Percentiles rank a stretch among this genome's conserved stretches.
Evolutionary conservation across 1,140 invertebrate species (phyloP).

Genomic region (Drosophila melanica): DNA sequence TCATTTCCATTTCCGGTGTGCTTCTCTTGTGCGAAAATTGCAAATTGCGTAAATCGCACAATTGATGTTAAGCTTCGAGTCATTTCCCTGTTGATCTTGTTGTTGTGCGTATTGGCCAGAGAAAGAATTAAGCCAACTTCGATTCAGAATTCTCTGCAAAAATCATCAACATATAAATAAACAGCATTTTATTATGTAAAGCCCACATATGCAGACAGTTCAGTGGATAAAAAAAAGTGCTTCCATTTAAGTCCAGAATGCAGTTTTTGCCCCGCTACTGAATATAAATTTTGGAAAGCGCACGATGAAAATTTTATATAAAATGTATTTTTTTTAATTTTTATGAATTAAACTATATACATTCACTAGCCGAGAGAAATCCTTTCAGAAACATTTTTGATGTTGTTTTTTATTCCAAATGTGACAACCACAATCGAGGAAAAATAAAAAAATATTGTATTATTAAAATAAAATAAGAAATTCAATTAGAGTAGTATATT

Average conservation of each 20-base stretch:
- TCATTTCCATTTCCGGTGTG: conserved; percentile 14
- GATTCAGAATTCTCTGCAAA: conserved; percentile 17
- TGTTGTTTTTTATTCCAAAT: too few relatives aligned
- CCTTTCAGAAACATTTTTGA: too few relatives aligned
- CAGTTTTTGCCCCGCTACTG: too few relatives aligned
- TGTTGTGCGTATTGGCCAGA: conserved; percentile 5
- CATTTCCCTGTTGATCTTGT: not conserved
- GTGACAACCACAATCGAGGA: too few relatives aligned
- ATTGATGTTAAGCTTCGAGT: conserved; percentile 39
- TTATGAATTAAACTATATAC: too few relatives aligned
- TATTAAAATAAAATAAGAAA: too few relatives aligned
- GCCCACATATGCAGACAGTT: conserved; percentile 20
- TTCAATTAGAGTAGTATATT: too few relatives aligned
- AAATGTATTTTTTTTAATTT: too few relatives aligned
- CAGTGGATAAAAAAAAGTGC: not conserved
- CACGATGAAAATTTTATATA: too few relatives aligned
- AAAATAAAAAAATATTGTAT: too few relatives aligned
- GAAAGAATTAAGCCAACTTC: conserved; percentile 50
- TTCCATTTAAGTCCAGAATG: not conserved
- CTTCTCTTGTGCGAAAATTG: conserved; percentile 42
- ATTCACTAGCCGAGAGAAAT: too few relatives aligned
- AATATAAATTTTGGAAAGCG: too few relatives aligned
- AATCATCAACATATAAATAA: conserved; percentile 64
- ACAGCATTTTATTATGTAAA: conserved; percentile 23
- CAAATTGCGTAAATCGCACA: conserved; percentile 69